These are phyloP conservation scores for Pogoniulus pusillus DNA, from an alignment of 2,797 vertebrate genomes.

Conservation along the genomic window DNA sequence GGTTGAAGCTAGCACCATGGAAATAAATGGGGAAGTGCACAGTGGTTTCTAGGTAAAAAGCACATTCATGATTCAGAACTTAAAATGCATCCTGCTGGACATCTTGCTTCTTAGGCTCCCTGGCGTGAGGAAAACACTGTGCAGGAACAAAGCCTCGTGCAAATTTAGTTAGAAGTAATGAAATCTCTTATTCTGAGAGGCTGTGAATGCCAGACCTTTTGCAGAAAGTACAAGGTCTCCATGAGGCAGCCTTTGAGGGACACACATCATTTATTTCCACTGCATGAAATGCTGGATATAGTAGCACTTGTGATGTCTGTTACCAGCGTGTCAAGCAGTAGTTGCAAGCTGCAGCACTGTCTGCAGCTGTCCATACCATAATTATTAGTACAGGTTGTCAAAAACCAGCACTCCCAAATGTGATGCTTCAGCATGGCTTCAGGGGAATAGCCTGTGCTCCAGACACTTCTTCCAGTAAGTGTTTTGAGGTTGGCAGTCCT, in stretches of 20 bases:
- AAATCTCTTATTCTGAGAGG: neutral
- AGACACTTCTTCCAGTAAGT: neutral
- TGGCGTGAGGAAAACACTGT: neutral
- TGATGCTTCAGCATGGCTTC: neutral
- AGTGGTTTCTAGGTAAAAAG: neutral
- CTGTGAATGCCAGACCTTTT: neutral
- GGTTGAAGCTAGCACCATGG: neutral
- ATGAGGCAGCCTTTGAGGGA: neutral
- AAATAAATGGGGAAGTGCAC: neutral
- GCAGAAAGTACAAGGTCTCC: neutral
- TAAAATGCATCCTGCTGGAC: neutral
- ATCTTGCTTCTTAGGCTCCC: neutral
- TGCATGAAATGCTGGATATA: neutral
- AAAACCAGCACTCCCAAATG: neutral
- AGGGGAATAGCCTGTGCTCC: neutral
- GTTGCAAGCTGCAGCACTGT: neutral
- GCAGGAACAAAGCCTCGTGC: neutral
- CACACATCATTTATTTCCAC: neutral
- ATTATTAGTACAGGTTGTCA: neutral
- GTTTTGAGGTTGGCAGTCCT: neutral
- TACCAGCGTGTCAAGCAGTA: neutral
- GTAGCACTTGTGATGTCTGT: neutral
- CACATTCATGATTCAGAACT: neutral
- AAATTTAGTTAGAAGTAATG: constrained; percentile 6
- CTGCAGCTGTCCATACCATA: neutral